Percentiles rank a stretch among this genome's conserved stretches.
These are phyloP conservation scores for Centropus bengalensis DNA, from an alignment of 2,113 vertebrate species.

Conservation along the genomic window DNA sequence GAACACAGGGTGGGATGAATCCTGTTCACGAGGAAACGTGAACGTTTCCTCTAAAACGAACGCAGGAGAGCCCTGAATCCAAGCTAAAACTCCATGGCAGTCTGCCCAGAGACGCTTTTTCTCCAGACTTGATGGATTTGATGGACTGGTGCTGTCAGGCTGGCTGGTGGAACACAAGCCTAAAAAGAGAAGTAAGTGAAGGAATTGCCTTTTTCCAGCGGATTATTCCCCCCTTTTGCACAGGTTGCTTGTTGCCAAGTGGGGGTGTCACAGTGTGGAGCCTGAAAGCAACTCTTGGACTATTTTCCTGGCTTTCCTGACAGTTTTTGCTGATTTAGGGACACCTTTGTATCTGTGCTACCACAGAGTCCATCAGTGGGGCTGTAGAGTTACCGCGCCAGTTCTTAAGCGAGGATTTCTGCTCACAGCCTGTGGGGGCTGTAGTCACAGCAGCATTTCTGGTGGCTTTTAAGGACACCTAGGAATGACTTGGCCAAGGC, in stretches of 20 bases:
- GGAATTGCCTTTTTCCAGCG: neutral
- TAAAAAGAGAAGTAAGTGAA: neutral
- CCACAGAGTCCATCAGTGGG: neutral
- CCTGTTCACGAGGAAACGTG: neutral
- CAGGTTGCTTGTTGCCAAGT: accelerated
- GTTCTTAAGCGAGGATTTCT: neutral
- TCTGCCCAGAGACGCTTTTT: neutral
- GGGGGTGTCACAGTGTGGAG: neutral
- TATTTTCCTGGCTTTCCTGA: neutral
- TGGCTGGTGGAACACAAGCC: neutral
- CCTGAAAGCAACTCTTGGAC: neutral
- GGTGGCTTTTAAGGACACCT: neutral
- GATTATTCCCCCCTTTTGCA: no score
- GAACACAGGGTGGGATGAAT: neutral
- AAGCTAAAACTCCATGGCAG: no score
- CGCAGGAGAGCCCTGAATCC: neutral
- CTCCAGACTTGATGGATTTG: neutral
- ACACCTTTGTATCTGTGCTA: neutral
- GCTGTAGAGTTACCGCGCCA: neutral
- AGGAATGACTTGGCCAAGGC: neutral
- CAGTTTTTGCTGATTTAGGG: neutral
- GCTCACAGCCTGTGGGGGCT: neutral
- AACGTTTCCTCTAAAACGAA: accelerated
- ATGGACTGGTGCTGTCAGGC: neutral
- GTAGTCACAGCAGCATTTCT: neutral